Percentiles rank a stretch among this genome's conserved stretches.
Conservation (phyloP, 92 coral and sea anemone genomes). For the Phenganax subtilis region DNA sequence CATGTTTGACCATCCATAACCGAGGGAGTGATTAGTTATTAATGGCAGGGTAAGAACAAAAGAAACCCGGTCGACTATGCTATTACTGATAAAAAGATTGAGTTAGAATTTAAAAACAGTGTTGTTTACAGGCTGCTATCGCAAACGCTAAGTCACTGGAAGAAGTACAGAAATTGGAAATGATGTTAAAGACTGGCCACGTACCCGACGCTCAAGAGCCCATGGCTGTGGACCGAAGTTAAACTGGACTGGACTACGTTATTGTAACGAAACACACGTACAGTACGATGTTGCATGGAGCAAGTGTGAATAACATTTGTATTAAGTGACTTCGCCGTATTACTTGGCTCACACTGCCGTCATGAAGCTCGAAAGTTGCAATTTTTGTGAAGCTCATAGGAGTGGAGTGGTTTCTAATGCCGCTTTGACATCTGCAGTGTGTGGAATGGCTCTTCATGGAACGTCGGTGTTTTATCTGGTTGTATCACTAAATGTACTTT, state of each 20-base stretch:
- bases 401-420: too few species aligned
- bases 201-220: constrained; percentile 52
- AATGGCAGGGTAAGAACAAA: too few species aligned
- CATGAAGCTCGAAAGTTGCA: too few species aligned
- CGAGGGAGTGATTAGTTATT: too few species aligned
- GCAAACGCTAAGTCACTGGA: constrained; percentile 97
- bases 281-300: neutral
- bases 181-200: constrained; percentile 83
- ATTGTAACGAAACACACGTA: neutral
- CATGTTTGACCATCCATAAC: too few species aligned
- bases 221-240: constrained; percentile 26
- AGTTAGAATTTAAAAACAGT: neutral
- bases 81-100: neutral
- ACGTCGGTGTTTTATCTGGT: too few species aligned
- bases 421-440: too few species aligned
- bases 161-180: constrained; percentile 85
- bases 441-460: too few species aligned
- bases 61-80: too few species aligned
- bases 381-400: too few species aligned
- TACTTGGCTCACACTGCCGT: too few species aligned
- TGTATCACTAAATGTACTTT: too few species aligned
- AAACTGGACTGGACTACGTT: neutral
- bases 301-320: neutral
- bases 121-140: constrained; percentile 75
- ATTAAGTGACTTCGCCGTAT: neutral